Evolutionary conservation across 2,888 invertebrate species (phyloP), one percentile per base, ranked within the genome.

Genomic region (Leptinotarsa juncta): DNA sequence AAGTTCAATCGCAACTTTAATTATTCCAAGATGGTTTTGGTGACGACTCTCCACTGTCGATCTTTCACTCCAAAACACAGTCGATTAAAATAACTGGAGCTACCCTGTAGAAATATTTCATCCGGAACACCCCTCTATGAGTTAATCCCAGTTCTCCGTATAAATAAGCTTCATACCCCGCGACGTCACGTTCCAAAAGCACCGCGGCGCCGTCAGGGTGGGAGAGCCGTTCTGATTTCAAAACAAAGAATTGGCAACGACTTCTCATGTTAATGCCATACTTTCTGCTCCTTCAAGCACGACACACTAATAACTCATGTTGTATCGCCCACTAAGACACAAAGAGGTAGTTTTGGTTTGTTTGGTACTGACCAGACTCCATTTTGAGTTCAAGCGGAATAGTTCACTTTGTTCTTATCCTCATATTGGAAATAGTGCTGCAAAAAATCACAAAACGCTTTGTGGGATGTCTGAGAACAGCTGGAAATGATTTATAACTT

Each of bases 171-270:
- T 67, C 67, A 66, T 69, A 72, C 72, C 65, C 42, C 32, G 75
- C 77, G 78, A 82, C 81, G 82, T 81, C 81, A 81, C 71, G 69
- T 75, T 78, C 76, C 78, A 77, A 78, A 70, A 78, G 79, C 81
- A 77, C 79, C 72, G 69, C 77, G 83, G 81, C 82, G 82, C 80
- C 82, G 77, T 72, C 69, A 80, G 78, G 76, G 75, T 77, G 74
- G 65, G 69, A 78, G 77, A 77, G 77, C 74, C 77, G 78, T 76
- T 79, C 73, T 73, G 79, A 79, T 80, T 78, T 75, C 77, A 81
- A 80, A 81, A 81, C 81, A 81, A 81, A 81, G 81, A 79, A 75
- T 75, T 77, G 77, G 77, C 78, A 74, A 60, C 72, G 60, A 76
- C 76, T 79, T 77, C 74, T 77, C 74, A 79, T 79, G 78, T 72